Percentiles rank a stretch among this genome's conserved stretches.
phyloP scores from a whole-genome alignment of 2,888 invertebrate species.

The Athalia rosae region DNA sequence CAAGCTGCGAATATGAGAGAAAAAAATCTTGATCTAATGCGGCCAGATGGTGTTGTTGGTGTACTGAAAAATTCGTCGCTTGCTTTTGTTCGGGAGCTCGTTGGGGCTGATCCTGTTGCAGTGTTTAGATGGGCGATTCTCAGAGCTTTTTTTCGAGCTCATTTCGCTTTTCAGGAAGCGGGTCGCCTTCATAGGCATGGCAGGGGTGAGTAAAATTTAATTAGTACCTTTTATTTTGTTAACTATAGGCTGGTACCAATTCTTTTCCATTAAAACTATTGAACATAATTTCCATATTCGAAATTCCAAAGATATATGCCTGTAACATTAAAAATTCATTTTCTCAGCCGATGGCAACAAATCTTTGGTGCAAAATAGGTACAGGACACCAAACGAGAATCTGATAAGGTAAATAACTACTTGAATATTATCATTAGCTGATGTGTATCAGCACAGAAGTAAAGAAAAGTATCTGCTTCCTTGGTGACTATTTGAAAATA shows the following conservation, averaged over 20 bases:
- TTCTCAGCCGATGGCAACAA: slow-evolving; percentile 72
- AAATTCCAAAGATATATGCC: too few species aligned
- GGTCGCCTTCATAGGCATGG: slow-evolving; percentile 82
- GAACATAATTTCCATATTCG: too few species aligned
- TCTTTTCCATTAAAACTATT: too few species aligned
- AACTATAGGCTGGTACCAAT: too few species aligned
- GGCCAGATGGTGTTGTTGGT: slow-evolving; percentile 91
- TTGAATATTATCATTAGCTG: slow-evolving; percentile 28
- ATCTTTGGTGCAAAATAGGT: slow-evolving; percentile 77
- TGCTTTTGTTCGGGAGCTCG: slow-evolving; percentile 94
- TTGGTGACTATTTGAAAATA: slow-evolving; percentile 5
- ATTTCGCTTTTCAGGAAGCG: slow-evolving; percentile 92
- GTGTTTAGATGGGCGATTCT: slow-evolving; percentile 96
- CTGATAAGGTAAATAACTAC: slow-evolving; percentile 78
- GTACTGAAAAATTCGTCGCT: slow-evolving; percentile 95
- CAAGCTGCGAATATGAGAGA: slow-evolving; percentile 95
- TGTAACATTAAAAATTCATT: slow-evolving; percentile 29
- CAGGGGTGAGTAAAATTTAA: slow-evolving; percentile 69
- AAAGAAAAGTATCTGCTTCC: neutral
- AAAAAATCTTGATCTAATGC: slow-evolving; percentile 96
- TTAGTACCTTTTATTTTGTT: too few species aligned
- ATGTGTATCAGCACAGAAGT: slow-evolving; percentile 30
- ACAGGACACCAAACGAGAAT: slow-evolving; percentile 82
- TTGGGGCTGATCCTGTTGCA: slow-evolving; percentile 94
- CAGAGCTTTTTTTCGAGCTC: slow-evolving; percentile 92